These are phyloP conservation scores for Denticeps clupeoides DNA, from an alignment of 2,797 vertebrate species.

Conservation along the genomic window DNA sequence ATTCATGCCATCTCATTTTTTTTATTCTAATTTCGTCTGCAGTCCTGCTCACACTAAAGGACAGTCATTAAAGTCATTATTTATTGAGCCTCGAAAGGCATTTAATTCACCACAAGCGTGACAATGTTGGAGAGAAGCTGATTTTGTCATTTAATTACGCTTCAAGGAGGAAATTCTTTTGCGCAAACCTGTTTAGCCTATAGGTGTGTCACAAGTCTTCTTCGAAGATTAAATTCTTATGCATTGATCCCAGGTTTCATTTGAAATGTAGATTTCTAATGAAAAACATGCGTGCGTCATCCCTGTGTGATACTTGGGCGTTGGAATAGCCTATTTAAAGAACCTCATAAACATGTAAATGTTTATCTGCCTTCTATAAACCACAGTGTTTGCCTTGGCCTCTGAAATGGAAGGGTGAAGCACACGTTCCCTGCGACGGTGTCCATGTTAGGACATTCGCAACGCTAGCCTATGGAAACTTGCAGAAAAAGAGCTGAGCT, in stretches of 20 bases:
- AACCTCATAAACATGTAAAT: constrained; percentile 18
- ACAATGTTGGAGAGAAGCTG: neutral
- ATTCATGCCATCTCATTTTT: too few species aligned
- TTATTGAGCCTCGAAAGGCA: too few species aligned
- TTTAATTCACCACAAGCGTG: neutral
- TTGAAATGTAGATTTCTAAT: too few species aligned
- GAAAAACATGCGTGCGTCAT: too few species aligned
- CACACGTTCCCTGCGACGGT: constrained; percentile 9
- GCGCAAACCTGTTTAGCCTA: neutral
- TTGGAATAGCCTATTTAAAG: neutral
- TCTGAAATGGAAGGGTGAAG: too few species aligned
- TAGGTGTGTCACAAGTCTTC: neutral
- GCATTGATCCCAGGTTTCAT: neutral
- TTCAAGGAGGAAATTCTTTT: neutral
- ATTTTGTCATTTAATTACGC: neutral
- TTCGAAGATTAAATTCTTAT: too few species aligned
- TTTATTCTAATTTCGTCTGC: neutral
- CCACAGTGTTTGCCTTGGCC: constrained; percentile 22
- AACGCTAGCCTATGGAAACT: neutral
- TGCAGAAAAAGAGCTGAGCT: constrained; percentile 16
- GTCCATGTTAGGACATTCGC: constrained; percentile 26
- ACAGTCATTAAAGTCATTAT: neutral
- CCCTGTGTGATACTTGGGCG: neutral
- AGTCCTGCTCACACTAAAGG: neutral
- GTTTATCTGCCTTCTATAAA: constrained; percentile 27